Base-by-base conservation (phyloP, 2,888 invertebrate species). In the Chromoteleia sp. region DNA sequence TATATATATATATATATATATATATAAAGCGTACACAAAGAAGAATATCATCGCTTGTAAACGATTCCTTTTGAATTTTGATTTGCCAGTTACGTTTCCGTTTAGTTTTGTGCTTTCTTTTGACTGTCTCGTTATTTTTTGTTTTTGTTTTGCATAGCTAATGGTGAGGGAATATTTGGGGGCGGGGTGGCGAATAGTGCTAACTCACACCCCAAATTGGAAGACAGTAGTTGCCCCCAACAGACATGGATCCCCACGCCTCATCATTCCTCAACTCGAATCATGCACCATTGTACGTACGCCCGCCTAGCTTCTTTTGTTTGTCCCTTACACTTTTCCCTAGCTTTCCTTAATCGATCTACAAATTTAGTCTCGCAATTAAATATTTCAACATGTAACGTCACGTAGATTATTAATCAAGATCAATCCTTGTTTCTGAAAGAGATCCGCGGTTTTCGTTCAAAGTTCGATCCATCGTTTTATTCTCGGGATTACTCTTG, bases 251-350 rank as follows among this genome's bases (percentile, higher is more conserved):
- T 89, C 80, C 90, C 90, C 82, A 88, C 91, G 86, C 88, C 90
- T 86, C 91, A 90, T 89, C 91, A 90, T 87, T 88, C 91, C 84
- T 86, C 90, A 74, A 82, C 89, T 71, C 89, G 90, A 88, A 90
- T 88, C 83, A 89, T 91, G 86, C 91, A 91, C 85, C 91, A 91
- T 90, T 88, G 91, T 91, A 91, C 88, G 91, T 91, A 91, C 85
- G 71, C 59, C 84, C 82, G 82, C 70, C 59, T 82, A 84, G 78
- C 81, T 81, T 79, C 65, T 81, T 56, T 71, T 70, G 43, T 73
- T 71, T 54, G 17, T 43, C 61, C 41, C 59, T n/a, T 59, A 45
- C 12, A 50, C 19, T 50, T 41, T 50, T 19, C 43, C 54, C 19
- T 56, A 33, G 7, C 15, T 33, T 12, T 45, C 43, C 43, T 43